Conservation (phyloP, 2,113 vertebrate genomes). For the Megaleporinus macrocephalus region DNA sequence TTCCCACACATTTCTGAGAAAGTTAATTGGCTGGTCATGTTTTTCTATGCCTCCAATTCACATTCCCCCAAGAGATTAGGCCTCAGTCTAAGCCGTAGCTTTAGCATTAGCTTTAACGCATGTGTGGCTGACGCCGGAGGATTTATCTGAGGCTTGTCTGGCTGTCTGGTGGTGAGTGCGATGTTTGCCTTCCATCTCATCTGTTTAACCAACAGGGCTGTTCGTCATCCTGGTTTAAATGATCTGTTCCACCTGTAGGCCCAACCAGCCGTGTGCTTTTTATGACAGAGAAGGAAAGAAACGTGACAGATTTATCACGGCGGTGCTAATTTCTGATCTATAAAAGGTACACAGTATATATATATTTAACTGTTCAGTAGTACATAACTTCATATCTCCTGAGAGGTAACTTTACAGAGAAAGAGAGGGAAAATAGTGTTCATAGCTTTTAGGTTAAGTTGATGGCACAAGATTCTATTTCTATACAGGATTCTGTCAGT, state of each 20-base stretch:
- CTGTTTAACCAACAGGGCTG: not conserved
- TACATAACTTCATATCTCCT: too few relatives aligned
- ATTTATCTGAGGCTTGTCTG: not conserved
- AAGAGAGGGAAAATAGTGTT: too few relatives aligned
- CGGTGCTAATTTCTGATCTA: not conserved
- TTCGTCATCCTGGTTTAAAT: not conserved
- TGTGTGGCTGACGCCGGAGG: not conserved
- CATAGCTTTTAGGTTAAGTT: too few relatives aligned
- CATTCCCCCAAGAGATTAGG: not conserved
- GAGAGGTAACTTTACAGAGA: too few relatives aligned
- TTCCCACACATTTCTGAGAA: not conserved
- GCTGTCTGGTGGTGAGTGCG: not conserved
- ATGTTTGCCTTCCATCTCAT: not conserved
- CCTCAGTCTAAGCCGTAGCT: not conserved
- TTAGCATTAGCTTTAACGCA: not conserved
- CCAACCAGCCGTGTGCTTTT: not conserved
- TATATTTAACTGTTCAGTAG: too few relatives aligned
- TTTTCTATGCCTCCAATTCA: not conserved
- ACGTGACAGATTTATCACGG: too few relatives aligned
- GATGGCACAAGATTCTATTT: too few relatives aligned
- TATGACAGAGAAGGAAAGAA: not conserved
- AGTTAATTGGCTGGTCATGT: constrained; percentile 4
- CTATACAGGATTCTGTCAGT: too few relatives aligned
- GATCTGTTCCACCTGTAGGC: not conserved
- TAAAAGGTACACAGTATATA: not conserved